Evolutionary conservation across 2,113 vertebrate genomes (phyloP).

Genomic region (Amazona vittata): DNA sequence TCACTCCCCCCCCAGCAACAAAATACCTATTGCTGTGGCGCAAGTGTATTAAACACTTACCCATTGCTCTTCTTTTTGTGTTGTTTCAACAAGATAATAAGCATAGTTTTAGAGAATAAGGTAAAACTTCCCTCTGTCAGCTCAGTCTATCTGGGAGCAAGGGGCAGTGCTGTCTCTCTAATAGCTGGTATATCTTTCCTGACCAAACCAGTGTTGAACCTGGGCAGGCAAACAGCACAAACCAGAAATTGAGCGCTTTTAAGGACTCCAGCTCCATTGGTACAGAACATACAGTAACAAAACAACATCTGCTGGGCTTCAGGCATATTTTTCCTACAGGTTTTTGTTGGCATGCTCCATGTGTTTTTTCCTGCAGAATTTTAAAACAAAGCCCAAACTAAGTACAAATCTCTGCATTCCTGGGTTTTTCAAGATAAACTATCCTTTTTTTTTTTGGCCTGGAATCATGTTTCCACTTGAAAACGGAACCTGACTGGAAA

Average conservation of each 20-base stretch:
- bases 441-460: slow-evolving; percentile 6
- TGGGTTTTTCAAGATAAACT: slow-evolving; percentile 56
- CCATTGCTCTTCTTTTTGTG: background rate
- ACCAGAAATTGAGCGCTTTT: background rate
- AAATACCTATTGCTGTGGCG: background rate
- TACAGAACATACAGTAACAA: slow-evolving; percentile 38
- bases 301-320: slow-evolving; percentile 51
- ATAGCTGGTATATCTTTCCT: background rate
- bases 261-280: background rate
- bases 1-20: background rate
- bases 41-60: background rate
- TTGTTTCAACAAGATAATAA: background rate
- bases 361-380: slow-evolving; percentile 43
- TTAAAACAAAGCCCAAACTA: slow-evolving; percentile 47
- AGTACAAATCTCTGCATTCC: slow-evolving; percentile 40
- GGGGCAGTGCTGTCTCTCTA: background rate
- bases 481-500: slow-evolving; percentile 16
- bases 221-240: background rate
- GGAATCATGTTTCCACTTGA: slow-evolving; percentile 56
- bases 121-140: background rate
- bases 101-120: background rate
- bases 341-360: slow-evolving; percentile 26
- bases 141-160: background rate
- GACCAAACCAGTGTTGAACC: background rate
- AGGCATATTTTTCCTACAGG: background rate